Evolutionary conservation across 2,888 invertebrate genomes (phyloP), one percentile per base, ranked within the genome.

Genomic region (Incurvaria masculella): DNA sequence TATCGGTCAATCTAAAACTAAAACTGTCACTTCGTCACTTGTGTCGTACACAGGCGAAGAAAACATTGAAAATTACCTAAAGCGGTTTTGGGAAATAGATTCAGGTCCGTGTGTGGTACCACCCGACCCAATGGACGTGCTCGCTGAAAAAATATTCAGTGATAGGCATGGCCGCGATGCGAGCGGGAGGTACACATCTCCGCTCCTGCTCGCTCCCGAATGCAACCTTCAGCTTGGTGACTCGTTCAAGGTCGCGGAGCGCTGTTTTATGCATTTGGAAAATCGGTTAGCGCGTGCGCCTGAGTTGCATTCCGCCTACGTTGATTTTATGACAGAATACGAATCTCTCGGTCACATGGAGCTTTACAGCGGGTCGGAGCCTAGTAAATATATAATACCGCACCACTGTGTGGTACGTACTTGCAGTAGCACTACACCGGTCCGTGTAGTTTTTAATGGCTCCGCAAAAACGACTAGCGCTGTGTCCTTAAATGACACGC

Each of bases 51-150:
- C 21, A n/a, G 19, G 20, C 16, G 17, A 46, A 2, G 48, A 50
- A 18, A 20, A 43, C 10, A 42, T 46, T 39, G 39, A 33, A 14
- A 33, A 33, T 33, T 33, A 14, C 33, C 14, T 49, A 2, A 46
- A 49, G 40, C 41, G 44, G 2, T 49, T 49, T 33, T 50, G 50
- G 50, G 50, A 50, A 21, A 21, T 50, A 42, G 50, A 50, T 40
- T 33, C 33, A 33, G 4, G 11, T 8, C 33, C 33, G 33, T 33
- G 33, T n/a, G 33, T 14, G 14, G 14, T 33, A 14, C 33, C 33
- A 11, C 14, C 33, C 8, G 33, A 33, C 14, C 33, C 33, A n/a
- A 8, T 33, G 14, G 33, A 33, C 33, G 33, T 33, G 8, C 33
- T 14, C 8, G 33, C 33, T 3, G 33, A 33, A 33, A n/a, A 33